Percentiles rank a stretch among this genome's conserved stretches.
Conservation (phyloP, 1,140 invertebrate species). For the Diplogasteroides magnus region DNA sequence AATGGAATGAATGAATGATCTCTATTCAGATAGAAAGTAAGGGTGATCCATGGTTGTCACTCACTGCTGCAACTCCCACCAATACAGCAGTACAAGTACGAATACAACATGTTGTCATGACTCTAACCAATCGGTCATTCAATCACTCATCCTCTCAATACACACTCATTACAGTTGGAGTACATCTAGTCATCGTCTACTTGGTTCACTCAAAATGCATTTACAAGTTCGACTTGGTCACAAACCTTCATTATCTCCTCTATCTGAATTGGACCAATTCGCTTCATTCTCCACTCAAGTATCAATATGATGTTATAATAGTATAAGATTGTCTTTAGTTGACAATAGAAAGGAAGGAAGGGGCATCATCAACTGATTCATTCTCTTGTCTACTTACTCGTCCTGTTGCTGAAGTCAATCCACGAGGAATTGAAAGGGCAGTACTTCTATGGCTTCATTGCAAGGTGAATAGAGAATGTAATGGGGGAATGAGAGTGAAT, state of each 20-base stretch:
- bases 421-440: slow-evolving; percentile 50
- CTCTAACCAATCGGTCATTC: background rate
- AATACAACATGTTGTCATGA: background rate
- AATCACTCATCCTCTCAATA: too few species aligned
- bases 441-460: slow-evolving; percentile 54
- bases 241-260: background rate
- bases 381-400: slow-evolving; percentile 36
- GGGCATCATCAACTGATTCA: background rate
- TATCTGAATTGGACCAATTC: background rate
- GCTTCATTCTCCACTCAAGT: background rate
- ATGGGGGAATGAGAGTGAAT: slow-evolving; percentile 43
- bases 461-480: slow-evolving; percentile 49
- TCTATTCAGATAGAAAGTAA: background rate
- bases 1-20: background rate
- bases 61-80: slow-evolving; percentile 26
- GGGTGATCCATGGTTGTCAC: background rate
- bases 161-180: too few species aligned
- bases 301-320: background rate
- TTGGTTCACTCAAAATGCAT: background rate
- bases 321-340: background rate
- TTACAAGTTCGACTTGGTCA: background rate
- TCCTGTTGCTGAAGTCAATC: slow-evolving; percentile 47
- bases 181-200: background rate
- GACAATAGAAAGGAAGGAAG: background rate
- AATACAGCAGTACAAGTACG: slow-evolving; percentile 57